phyloP scores from a whole-genome alignment of 2,113 vertebrate species.

The Synchiropus splendidus region DNA sequence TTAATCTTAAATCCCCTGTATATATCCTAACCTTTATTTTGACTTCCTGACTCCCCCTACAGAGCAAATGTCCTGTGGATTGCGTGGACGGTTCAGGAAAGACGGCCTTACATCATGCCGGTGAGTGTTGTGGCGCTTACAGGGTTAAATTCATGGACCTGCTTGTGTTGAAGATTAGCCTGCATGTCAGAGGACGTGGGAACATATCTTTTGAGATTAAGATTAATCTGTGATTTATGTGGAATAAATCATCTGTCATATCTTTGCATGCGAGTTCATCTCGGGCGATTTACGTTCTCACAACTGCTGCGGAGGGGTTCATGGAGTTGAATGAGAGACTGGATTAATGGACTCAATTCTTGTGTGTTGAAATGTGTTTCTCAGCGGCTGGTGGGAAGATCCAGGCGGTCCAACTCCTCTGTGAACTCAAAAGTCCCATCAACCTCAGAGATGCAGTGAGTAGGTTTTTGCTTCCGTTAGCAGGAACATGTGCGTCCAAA shows the following conservation, averaged over 20 bases:
- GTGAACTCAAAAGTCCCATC: constrained; percentile 78
- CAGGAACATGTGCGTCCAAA: too few species aligned
- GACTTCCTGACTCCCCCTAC: too few species aligned
- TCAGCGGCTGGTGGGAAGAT: constrained; percentile 76
- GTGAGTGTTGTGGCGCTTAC: constrained; percentile 53
- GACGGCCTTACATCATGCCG: constrained; percentile 87
- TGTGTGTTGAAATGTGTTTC: constrained; percentile 13
- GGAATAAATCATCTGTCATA: constrained; percentile 6
- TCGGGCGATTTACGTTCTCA: background rate
- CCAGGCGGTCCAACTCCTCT: constrained; percentile 76
- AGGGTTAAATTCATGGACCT: constrained; percentile 4
- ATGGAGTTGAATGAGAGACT: too few species aligned
- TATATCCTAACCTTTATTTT: too few species aligned
- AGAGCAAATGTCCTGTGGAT: constrained; percentile 83
- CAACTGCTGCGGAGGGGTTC: background rate
- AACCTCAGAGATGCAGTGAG: constrained; percentile 84
- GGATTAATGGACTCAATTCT: background rate
- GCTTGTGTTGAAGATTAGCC: constrained; percentile 2
- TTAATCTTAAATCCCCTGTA: too few species aligned
- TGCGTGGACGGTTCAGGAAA: constrained; percentile 74
- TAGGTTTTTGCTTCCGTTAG: constrained; percentile 41
- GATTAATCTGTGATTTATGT: constrained; percentile 17
- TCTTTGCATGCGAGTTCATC: background rate
- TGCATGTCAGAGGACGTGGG: constrained; percentile 16
- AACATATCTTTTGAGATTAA: constrained; percentile 16